Evolutionary conservation across 2,888 invertebrate species (phyloP), one percentile per base, ranked within the genome.

Genomic region (Drosophila peninsularis): DNA sequence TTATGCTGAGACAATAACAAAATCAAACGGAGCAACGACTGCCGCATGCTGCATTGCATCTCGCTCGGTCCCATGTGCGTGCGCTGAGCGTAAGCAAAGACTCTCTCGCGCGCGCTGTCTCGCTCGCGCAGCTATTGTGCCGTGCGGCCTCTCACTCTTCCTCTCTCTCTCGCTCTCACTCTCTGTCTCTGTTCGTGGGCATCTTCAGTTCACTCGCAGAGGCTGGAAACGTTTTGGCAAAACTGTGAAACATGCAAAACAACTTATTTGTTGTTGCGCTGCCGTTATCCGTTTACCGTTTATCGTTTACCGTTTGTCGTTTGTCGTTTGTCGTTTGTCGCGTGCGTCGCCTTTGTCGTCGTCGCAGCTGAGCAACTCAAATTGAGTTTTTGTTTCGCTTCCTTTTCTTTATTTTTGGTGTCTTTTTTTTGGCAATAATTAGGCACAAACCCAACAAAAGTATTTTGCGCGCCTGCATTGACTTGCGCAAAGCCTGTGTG

Each of bases 191-290:
- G 36, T 71, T 62, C 52, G 30, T 60, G 60, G 27, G 76, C 75
- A 77, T 78, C 75, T 63, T 52, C 37, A 36, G 9, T 52, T 11
- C 5, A 47, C 56, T 39, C 44, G 17, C 34, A 30, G 57, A 63
- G 30, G 49, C 64, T 68, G 64, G 81, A 86, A 86, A 82, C 81
- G 87, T 67, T 77, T 83, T 82, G 81, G 81, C 69, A 80, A 63
- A 78, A 71, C 36, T 63, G 80, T 83, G 81, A 83, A 82, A 82
- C 81, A 74, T 64, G 64, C 72, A 71, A 70, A 69, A 69, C 65
- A 57, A 41, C n/a, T 65, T 56, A 62, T 74, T 81, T 78, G 65
- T 66, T 66, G 60, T 66, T 62, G 69, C 53, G 66, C 70, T 58
- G 36, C 37, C 45, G 21, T 60, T 64, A 45, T 55, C 54, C 56